Percentiles rank a stretch among this genome's conserved stretches.
phyloP scores from a whole-genome alignment of 2,797 vertebrate species.

The Gorsachius magnificus region DNA sequence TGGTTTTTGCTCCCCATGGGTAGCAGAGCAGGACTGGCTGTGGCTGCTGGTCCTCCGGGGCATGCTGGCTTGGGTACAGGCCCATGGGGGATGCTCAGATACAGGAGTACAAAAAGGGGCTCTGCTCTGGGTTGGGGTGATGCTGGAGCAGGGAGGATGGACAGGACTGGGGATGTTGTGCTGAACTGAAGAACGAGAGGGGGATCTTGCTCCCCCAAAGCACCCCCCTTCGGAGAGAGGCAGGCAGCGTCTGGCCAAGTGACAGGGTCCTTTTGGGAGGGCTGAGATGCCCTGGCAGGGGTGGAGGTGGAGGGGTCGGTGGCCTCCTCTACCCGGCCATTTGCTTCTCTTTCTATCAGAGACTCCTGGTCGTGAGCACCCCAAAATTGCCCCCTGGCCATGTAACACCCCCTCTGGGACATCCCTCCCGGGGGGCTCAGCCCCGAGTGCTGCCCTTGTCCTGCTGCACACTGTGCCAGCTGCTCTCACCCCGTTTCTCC shows the following conservation, averaged over 20 bases:
- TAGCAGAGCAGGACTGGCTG: neutral
- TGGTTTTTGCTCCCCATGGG: neutral
- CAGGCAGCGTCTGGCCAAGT: neutral
- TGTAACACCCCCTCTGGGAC: neutral
- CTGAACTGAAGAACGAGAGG: too few relatives aligned
- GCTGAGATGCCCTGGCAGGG: neutral
- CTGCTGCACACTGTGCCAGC: accelerated
- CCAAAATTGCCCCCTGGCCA: neutral
- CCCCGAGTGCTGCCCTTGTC: accelerated
- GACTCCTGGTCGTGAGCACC: neutral
- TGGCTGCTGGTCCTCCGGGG: neutral
- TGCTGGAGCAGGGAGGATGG: neutral
- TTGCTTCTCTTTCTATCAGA: neutral
- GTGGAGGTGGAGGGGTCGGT: neutral
- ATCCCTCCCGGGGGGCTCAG: neutral
- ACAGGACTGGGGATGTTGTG: neutral
- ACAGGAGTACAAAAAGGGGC: accelerated
- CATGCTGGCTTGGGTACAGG: neutral
- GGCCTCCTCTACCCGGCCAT: accelerated
- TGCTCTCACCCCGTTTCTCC: neutral
- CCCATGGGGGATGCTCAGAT: accelerated
- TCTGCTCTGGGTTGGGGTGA: neutral
- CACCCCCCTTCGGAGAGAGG: neutral
- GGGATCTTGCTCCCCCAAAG: neutral
- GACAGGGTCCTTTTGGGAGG: neutral